Conservation (phyloP, 2,113 vertebrate species). For the Polypterus bichir region DNA sequence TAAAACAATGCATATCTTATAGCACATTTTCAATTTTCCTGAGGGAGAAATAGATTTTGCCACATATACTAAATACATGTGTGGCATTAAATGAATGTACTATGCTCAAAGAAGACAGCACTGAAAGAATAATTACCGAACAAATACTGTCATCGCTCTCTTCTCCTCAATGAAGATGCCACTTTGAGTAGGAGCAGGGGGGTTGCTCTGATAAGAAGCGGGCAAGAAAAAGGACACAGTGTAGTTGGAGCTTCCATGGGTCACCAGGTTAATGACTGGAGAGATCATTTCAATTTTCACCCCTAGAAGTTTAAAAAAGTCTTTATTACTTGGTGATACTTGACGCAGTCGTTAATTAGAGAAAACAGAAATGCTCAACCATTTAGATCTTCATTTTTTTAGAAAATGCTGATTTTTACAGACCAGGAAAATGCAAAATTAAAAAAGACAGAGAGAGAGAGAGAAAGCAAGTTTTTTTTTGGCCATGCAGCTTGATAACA, state of each 20-base stretch:
- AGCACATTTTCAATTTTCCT: slow-evolving; percentile 8
- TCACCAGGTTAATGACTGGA: slow-evolving; percentile 5
- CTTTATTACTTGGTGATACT: too few species aligned
- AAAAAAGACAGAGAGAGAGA: too few species aligned
- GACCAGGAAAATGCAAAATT: too few species aligned
- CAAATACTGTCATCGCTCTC: slow-evolving; percentile 32
- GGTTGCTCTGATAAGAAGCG: slow-evolving; percentile 23
- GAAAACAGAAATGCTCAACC: too few species aligned
- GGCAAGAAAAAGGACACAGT: slow-evolving; percentile 24
- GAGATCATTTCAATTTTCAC: slow-evolving; percentile 29
- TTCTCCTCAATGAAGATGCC: slow-evolving; percentile 34
- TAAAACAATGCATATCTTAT: slow-evolving; percentile 2
- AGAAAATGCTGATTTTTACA: too few species aligned
- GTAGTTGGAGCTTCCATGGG: slow-evolving; percentile 16
- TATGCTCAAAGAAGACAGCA: too few species aligned
- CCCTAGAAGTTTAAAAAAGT: not conserved
- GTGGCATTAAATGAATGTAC: too few species aligned
- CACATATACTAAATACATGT: not conserved
- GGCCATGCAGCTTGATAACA: too few species aligned
- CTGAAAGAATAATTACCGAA: slow-evolving; percentile 16
- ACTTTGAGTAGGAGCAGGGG: slow-evolving; percentile 28
- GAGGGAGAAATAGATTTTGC: not conserved
- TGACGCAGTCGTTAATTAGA: too few species aligned
- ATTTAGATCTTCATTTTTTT: too few species aligned
- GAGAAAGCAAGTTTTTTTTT: too few species aligned